These are phyloP conservation scores for Vanessa atalanta DNA, from an alignment of 1,140 invertebrate genomes.

Conservation along the genomic window DNA sequence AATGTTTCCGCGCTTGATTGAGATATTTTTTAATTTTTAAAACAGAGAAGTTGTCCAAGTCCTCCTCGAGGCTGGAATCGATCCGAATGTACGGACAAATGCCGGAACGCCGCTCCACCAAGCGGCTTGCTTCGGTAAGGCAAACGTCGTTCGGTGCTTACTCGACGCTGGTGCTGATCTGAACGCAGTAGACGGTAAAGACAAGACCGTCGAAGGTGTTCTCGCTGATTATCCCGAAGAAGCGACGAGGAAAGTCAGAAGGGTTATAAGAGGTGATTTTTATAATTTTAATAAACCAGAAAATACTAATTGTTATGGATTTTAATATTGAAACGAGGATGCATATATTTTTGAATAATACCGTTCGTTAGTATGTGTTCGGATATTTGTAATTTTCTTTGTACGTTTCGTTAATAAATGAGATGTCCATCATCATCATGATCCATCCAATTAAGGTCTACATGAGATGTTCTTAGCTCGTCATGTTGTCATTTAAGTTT, in stretches of 20 bases:
- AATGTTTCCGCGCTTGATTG: background rate
- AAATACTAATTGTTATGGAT: too few species aligned
- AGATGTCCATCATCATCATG: too few species aligned
- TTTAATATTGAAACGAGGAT: too few species aligned
- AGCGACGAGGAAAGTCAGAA: slow-evolving; percentile 92
- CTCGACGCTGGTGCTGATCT: slow-evolving; percentile 92
- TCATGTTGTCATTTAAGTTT: too few species aligned
- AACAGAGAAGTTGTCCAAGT: slow-evolving; percentile 90
- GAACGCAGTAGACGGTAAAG: slow-evolving; percentile 87
- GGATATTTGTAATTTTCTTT: too few species aligned
- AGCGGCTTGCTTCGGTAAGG: slow-evolving; percentile 95
- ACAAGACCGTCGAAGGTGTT: slow-evolving; percentile 93
- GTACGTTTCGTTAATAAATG: too few species aligned
- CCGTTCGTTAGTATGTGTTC: too few species aligned
- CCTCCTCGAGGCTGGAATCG: slow-evolving; percentile 91
- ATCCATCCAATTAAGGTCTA: too few species aligned
- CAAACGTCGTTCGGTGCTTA: slow-evolving; percentile 92
- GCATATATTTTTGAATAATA: too few species aligned
- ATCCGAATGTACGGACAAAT: slow-evolving; percentile 93
- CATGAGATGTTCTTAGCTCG: too few species aligned
- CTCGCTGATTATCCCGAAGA: slow-evolving; percentile 93
- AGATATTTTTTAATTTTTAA: background rate
- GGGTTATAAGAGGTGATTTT: slow-evolving; percentile 89
- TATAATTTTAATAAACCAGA: too few species aligned
- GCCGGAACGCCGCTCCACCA: slow-evolving; percentile 97